Percentiles rank a stretch among this genome's conserved stretches.
Evolutionary conservation across 2,113 vertebrate genomes (phyloP).

Genomic region (Mobula birostris): DNA sequence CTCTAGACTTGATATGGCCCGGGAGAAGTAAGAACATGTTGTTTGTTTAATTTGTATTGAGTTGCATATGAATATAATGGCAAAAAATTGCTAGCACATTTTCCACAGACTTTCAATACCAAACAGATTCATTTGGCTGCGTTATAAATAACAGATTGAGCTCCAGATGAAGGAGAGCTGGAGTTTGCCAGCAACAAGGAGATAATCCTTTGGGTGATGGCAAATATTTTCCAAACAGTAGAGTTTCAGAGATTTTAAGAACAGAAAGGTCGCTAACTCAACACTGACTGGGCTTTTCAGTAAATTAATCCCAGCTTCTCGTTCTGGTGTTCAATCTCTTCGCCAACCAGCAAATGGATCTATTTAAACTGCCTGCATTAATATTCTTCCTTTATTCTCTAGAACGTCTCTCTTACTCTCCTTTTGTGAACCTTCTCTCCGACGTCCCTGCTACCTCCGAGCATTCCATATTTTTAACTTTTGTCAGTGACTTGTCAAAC

Average conservation of each 20-base stretch:
- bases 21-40: not conserved
- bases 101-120: conserved; percentile 11
- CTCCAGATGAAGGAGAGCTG: not conserved
- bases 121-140: not conserved
- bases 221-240: not conserved
- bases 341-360: not conserved
- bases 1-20: not conserved
- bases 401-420: not conserved
- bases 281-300: not conserved
- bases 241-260: not conserved
- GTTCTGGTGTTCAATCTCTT: not conserved
- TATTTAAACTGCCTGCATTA: not conserved
- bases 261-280: not conserved
- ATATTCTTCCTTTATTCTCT: not conserved
- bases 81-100: conserved; percentile 25
- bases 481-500: not conserved
- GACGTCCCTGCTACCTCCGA: not conserved
- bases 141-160: conserved; percentile 7
- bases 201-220: not conserved
- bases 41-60: conserved; percentile 18
- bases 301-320: not conserved
- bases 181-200: not conserved
- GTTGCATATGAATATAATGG: not conserved
- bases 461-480: not conserved
- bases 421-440: not conserved